Conservation (phyloP, 64 coral and sea anemone genomes). For the Stichodactyla mertensii region DNA sequence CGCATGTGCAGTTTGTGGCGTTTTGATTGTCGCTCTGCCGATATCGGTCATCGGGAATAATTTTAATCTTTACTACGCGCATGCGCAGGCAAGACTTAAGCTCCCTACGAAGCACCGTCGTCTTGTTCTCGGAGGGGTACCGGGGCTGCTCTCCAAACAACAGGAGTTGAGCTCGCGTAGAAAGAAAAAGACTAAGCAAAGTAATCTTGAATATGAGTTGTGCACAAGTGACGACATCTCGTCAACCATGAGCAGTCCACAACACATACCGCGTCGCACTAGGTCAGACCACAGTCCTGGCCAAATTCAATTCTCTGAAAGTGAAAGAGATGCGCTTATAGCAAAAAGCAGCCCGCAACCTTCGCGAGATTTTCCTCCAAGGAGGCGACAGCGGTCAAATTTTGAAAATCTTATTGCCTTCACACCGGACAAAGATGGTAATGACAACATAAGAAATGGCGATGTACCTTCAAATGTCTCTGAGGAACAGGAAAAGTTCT, state of each 20-base stretch:
- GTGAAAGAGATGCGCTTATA: neutral
- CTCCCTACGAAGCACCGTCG: conserved; percentile 85
- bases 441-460: neutral
- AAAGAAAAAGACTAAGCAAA: conserved; percentile 48
- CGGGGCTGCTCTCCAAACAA: conserved; percentile 77
- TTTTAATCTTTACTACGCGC: conserved; percentile 90
- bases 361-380: neutral
- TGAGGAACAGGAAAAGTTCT: neutral
- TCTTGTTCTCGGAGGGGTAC: conserved; percentile 75
- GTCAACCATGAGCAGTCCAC: conserved; percentile 4
- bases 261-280: neutral
- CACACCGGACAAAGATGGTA: neutral
- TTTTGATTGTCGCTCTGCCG: conserved; percentile 90
- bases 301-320: neutral
- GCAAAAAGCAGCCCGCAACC: neutral
- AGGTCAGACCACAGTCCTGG: neutral
- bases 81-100: conserved; percentile 93
- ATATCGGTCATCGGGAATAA: conserved; percentile 97
- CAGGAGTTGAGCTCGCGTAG: conserved; percentile 79
- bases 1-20: conserved; percentile 87
- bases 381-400: neutral
- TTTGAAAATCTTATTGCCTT: neutral
- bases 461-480: neutral
- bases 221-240: conserved; percentile 15
- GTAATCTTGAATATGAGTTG: neutral